Evolutionary conservation across 1,140 invertebrate species (phyloP).

Genomic region (Ditylenchus dipsaci): DNA sequence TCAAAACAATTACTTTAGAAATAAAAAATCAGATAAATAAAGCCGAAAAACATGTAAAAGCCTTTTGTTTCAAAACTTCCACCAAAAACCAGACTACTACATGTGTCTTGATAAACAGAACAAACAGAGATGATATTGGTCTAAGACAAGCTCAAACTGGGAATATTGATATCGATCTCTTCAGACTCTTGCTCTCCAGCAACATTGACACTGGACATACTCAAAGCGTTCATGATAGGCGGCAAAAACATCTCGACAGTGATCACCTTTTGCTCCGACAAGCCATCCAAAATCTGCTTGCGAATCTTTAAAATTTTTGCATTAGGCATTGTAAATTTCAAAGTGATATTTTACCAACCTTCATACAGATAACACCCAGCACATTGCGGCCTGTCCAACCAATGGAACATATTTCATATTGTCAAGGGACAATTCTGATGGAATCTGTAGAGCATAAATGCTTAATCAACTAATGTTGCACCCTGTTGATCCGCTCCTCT

Average conservation of each 20-base stretch:
- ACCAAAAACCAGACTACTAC: background rate
- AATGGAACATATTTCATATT: too few species aligned
- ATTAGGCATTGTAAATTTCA: too few species aligned
- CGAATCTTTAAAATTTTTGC: background rate
- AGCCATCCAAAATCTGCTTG: constrained; percentile 7
- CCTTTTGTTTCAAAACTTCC: too few species aligned
- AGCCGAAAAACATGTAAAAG: too few species aligned
- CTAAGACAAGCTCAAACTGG: background rate
- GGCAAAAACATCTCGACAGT: constrained; percentile 1
- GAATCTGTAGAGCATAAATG: too few species aligned
- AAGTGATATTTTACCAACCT: too few species aligned
- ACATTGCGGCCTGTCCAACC: constrained; percentile 29
- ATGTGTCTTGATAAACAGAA: background rate
- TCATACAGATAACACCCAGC: constrained; percentile 24
- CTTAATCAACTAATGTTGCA: too few species aligned
- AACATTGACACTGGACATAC: background rate
- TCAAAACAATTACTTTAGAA: too few species aligned
- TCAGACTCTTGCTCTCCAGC: too few species aligned
- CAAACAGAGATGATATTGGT: too few species aligned
- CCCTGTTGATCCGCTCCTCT: too few species aligned
- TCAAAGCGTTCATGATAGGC: constrained; percentile 3
- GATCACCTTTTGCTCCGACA: background rate
- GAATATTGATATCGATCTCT: background rate
- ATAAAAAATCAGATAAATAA: background rate
- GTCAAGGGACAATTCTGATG: too few species aligned